Base-by-base conservation (phyloP, 2,113 vertebrate genomes). In the Corydoras sp. region DNA sequence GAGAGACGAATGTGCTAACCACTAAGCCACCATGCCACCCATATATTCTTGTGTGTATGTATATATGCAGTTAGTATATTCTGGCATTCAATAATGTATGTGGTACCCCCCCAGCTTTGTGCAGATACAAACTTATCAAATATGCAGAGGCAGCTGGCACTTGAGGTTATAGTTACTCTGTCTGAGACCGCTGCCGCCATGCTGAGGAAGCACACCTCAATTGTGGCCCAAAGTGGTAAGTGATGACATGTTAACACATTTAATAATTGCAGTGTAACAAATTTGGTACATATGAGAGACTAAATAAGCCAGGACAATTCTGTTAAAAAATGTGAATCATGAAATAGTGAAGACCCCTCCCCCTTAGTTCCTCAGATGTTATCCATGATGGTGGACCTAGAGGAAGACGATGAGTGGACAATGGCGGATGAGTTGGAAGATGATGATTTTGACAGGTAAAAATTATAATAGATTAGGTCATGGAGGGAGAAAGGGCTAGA, bases 371-470 rank as follows among this genome's bases (percentile, higher is more conserved):
- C 95, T 76, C 96, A 98, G 79, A 99, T 99, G 96, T 81, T 99
- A 82, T 85, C 95, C 0, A 98, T 99, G 95, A 99, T 99, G 97
- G 96, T 99, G 81, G 97, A 99, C 78, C 88, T 99, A 15, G 97
- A 99, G 84, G 96, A 99, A 14, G 95, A 99, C 61, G 97, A 98
- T 66, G 93, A 98, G 12, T 99, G 97, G 97, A 91, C 95, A 32
- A 94, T 94, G 87, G 92, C 93, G 1, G 97, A 98, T 72, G 96
- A 99, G 56, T 85, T 97, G 62, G 95, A 97, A 84, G 95, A 98
- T 51, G 96, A 98, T 71, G 95, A 99, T 80, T 96, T 96, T 87
- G 96, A 98, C 86, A 99, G 97, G 97, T 97, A 62, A 14, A 24
- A 24, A 24, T 5, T 14, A 58, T 50, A 24, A 58, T 50, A 24